Conservation (phyloP, 1,140 invertebrate species). For the Homalodisca vitripennis region DNA sequence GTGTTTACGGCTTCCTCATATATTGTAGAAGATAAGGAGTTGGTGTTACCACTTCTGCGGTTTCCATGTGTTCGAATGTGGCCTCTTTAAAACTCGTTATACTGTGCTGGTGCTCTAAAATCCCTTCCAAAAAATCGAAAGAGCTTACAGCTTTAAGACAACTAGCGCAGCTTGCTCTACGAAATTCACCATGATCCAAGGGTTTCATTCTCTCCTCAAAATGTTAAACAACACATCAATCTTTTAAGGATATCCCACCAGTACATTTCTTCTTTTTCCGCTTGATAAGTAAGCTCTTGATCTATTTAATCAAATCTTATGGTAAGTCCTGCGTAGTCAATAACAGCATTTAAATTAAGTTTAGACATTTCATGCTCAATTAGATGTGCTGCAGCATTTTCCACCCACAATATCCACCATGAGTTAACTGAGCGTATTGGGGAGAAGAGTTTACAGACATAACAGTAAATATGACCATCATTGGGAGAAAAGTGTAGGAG, state of each 20-base stretch:
- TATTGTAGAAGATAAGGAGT: constrained; percentile 35
- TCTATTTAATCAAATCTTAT: constrained; percentile 33
- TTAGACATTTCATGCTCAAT: constrained; percentile 35
- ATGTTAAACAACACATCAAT: constrained; percentile 22
- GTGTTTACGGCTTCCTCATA: constrained; percentile 36
- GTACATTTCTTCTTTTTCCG: constrained; percentile 26
- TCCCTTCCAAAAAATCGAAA: too few relatives aligned
- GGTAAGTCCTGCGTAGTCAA: constrained; percentile 24
- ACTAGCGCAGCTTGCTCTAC: too few relatives aligned
- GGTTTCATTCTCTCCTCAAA: constrained; percentile 32
- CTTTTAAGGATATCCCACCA: not conserved
- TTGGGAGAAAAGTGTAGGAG: constrained; percentile 32
- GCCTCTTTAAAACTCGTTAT: constrained; percentile 36
- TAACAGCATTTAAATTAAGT: constrained; percentile 30
- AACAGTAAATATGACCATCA: constrained; percentile 34
- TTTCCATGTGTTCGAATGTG: constrained; percentile 35
- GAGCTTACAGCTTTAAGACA: too few relatives aligned
- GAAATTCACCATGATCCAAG: constrained; percentile 32
- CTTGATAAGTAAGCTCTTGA: constrained; percentile 31
- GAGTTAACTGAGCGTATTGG: constrained; percentile 27
- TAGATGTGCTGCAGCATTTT: constrained; percentile 32
- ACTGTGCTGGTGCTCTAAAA: constrained; percentile 26
- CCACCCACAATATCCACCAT: constrained; percentile 35
- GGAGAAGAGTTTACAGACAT: constrained; percentile 35
- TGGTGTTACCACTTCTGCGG: constrained; percentile 30